Percentiles rank a stretch among this genome's conserved stretches.
These are phyloP conservation scores for Axea sp. DNA, from an alignment of 2,888 invertebrate genomes.

Conservation along the genomic window DNA sequence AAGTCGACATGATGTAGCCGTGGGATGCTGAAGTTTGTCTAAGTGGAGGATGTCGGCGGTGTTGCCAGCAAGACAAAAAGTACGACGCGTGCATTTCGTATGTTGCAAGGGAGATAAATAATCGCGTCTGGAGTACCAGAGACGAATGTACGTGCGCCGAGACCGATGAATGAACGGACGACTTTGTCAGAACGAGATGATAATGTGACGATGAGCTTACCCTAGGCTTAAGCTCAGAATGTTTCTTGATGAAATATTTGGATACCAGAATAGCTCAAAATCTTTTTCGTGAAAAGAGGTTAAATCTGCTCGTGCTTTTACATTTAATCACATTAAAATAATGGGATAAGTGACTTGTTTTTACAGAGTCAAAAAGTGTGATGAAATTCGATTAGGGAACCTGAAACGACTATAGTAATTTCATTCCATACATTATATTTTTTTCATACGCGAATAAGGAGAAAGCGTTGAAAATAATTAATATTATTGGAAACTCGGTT, in stretches of 20 bases:
- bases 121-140: constrained; percentile 34
- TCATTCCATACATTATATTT: too few relatives aligned
- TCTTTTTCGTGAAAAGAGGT: constrained; percentile 2
- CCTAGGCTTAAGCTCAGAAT: constrained; percentile 9
- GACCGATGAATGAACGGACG: constrained; percentile 44
- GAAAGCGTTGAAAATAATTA: too few relatives aligned
- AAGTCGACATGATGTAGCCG: constrained; percentile 31
- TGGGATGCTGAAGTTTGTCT: constrained; percentile 42
- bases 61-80: constrained; percentile 39
- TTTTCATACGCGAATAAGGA: too few relatives aligned
- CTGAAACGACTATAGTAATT: too few relatives aligned
- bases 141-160: constrained; percentile 38
- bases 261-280: constrained; percentile 8
- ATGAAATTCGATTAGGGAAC: constrained; percentile 7
- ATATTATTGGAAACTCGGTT: too few relatives aligned
- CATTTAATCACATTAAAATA: constrained; percentile 32
- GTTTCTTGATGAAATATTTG: constrained; percentile 46
- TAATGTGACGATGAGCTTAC: constrained; percentile 36
- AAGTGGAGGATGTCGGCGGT: constrained; percentile 38
- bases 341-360: constrained; percentile 29
- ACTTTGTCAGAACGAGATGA: constrained; percentile 6
- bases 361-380: constrained; percentile 7
- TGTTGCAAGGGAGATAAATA: constrained; percentile 29
- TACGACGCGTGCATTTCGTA: constrained; percentile 39
- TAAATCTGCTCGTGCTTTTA: constrained; percentile 22